phyloP scores from a whole-genome alignment of 2,113 vertebrate genomes.

The Drymodes brunneopygia region DNA sequence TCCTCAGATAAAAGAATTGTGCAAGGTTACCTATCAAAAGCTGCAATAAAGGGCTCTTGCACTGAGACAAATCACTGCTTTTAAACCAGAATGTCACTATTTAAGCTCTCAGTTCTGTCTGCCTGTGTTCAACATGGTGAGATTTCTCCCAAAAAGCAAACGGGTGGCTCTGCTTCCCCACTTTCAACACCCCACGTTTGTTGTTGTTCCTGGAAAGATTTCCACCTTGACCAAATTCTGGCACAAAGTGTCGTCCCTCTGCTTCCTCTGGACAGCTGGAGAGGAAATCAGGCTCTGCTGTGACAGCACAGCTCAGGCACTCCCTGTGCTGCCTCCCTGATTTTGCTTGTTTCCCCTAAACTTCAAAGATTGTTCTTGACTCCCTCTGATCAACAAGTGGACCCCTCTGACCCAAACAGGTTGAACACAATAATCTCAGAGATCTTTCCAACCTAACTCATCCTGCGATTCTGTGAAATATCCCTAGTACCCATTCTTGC shows the following conservation, averaged over 20 bases:
- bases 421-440: neutral
- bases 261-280: neutral
- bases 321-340: neutral
- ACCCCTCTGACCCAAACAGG: neutral
- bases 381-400: neutral
- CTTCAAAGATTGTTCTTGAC: neutral
- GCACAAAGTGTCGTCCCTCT: neutral
- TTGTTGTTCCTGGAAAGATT: neutral
- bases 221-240: neutral
- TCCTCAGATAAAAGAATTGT: neutral
- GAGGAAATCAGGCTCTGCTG: neutral
- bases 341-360: neutral
- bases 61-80: neutral
- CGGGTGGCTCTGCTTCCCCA: neutral
- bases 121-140: fast-evolving
- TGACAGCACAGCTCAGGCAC: neutral
- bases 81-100: neutral
- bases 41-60: neutral
- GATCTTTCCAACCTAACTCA: neutral
- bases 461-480: neutral
- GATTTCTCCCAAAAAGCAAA: neutral
- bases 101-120: neutral
- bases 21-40: neutral
- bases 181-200: neutral
- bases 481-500: neutral